Evolutionary conservation across 2,113 vertebrate genomes (phyloP).

Genomic region (Oryzias melastigma): DNA sequence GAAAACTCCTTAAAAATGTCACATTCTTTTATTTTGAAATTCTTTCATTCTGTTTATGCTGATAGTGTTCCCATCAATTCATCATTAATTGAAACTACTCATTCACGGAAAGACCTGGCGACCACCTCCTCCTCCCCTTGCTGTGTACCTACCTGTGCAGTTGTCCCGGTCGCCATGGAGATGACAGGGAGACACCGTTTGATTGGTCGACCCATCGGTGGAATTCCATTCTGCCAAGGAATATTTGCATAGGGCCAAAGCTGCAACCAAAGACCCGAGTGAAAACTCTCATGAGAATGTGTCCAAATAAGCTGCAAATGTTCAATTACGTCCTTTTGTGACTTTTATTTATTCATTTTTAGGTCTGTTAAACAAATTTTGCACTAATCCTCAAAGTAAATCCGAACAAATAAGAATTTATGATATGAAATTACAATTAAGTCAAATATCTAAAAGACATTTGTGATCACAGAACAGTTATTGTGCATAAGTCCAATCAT

Average conservation of each 20-base stretch:
- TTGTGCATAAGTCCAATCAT: slow-evolving; percentile 34
- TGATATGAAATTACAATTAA: neutral
- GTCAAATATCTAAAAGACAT: neutral
- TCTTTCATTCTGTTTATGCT: too few relatives aligned
- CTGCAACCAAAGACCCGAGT: slow-evolving; percentile 48
- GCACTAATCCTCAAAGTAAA: neutral
- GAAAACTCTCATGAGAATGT: slow-evolving; percentile 15
- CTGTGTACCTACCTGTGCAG: slow-evolving; percentile 65
- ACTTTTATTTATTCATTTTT: neutral
- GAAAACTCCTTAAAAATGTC: too few relatives aligned
- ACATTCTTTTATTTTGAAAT: too few relatives aligned
- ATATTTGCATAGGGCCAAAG: slow-evolving; percentile 61
- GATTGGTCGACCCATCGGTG: slow-evolving; percentile 41
- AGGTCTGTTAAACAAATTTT: neutral
- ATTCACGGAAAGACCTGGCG: neutral
- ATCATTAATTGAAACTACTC: too few relatives aligned
- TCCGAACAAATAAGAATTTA: neutral
- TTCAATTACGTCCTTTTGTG: neutral
- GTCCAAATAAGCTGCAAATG: neutral
- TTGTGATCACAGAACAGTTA: neutral
- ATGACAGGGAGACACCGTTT: slow-evolving; percentile 47
- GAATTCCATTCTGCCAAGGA: slow-evolving; percentile 55
- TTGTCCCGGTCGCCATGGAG: slow-evolving; percentile 56
- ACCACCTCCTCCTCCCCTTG: neutral
- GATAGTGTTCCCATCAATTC: too few relatives aligned